Evolutionary conservation across 2,888 invertebrate species (phyloP), one percentile per base, ranked within the genome.

Genomic region (Plutella xylostella): DNA sequence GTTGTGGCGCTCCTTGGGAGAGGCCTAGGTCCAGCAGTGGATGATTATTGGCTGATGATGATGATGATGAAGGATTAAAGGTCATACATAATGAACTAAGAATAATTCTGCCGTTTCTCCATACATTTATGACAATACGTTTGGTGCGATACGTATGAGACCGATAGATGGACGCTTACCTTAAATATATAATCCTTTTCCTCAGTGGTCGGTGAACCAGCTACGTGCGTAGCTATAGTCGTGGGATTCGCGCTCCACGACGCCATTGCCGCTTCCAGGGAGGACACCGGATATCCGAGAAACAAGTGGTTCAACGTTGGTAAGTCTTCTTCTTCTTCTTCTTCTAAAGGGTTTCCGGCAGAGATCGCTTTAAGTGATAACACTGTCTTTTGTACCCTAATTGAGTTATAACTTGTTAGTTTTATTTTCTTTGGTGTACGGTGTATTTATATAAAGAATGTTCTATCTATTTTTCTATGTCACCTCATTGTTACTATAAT

Each of bases 241-340:
- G 72, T 85, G 1, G 78, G 88, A 2, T 76, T 90, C 45, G 91
- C 91, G 0, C 69, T 91, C 40, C 78, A 90, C 33, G 75, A 88
- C 46, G 91, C 91, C 0, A 68, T 91, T 7, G 78, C 84, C 37
- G 83, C 89, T 1, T 89, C 90, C 0, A 77, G 91, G 47, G 68
- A 65, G 34, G 88, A 91, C 50, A 78, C 85, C 20, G 88, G 88
- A 25, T 67, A 77, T 45, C 75, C 72, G 1, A 73, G 72, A 35
- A 72, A 67, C 11, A 65, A 78, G 33, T 90, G 89, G 89, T 88
- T 86, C 58, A 70, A 73, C 42, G 74, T 90, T 45, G 85, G 90
- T 90, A 68, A 73, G 83, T 7, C 1, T 4, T 12, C 31, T 31
- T n/a, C 12, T 11, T 11, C 4, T 2, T 35, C 18, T 18, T 9